These are phyloP conservation scores for Lissocephala sabroskyi DNA, from an alignment of 2,888 invertebrate species.

Conservation along the genomic window DNA sequence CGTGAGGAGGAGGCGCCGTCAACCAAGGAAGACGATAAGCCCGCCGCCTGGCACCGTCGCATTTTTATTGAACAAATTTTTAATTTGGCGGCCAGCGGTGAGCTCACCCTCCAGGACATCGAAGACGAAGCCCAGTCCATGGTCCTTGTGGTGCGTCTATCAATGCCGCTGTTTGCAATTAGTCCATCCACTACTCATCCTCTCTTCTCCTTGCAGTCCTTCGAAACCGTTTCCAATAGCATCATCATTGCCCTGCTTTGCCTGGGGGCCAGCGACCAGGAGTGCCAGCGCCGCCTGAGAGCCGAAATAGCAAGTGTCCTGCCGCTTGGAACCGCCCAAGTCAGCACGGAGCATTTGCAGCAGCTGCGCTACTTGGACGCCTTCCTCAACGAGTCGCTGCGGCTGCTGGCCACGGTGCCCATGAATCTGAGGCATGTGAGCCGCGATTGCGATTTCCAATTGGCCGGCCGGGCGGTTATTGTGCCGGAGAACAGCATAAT, in stretches of 20 bases:
- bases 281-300: slow-evolving; percentile 60
- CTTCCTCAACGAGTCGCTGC: slow-evolving; percentile 68
- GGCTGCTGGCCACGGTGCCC: slow-evolving; percentile 67
- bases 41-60: slow-evolving; percentile 42
- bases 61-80: slow-evolving; percentile 70
- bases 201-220: slow-evolving; percentile 44
- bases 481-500: slow-evolving; percentile 67
- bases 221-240: slow-evolving; percentile 69
- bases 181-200: neutral
- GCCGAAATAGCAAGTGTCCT: slow-evolving; percentile 57
- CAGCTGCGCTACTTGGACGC: slow-evolving; percentile 68
- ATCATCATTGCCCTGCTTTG: slow-evolving; percentile 64
- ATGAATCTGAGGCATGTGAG: slow-evolving; percentile 68
- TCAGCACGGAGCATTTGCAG: slow-evolving; percentile 57
- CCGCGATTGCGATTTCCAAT: slow-evolving; percentile 63
- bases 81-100: slow-evolving; percentile 66
- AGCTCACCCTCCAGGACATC: slow-evolving; percentile 65
- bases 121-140: slow-evolving; percentile 70
- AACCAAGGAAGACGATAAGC: slow-evolving; percentile 3
- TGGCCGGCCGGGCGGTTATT: slow-evolving; percentile 35
- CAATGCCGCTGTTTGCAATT: too few species aligned
- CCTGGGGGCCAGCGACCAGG: slow-evolving; percentile 49
- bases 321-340: slow-evolving; percentile 42
- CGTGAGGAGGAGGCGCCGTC: neutral
- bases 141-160: slow-evolving; percentile 68